Conservation (phyloP, 2,113 vertebrate genomes). For the Tinamus guttatus region DNA sequence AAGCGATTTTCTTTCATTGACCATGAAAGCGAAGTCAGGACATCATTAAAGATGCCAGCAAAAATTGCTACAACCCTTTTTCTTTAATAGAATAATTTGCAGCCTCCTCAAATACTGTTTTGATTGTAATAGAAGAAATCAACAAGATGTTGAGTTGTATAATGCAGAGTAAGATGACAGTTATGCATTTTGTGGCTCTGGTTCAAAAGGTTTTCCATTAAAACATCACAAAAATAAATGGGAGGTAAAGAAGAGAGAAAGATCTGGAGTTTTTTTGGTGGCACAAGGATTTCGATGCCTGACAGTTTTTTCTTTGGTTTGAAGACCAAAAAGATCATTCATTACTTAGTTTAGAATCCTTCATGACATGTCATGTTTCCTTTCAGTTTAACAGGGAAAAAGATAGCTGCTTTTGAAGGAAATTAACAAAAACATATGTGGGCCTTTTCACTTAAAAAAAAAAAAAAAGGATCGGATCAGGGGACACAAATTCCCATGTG, state of each 20-base stretch:
- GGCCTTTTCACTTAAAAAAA: neutral
- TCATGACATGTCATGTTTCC: neutral
- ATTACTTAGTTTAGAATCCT: neutral
- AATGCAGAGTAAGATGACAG: neutral
- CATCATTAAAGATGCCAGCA: constrained; percentile 21
- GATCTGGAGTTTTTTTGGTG: neutral
- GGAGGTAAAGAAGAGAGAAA: neutral
- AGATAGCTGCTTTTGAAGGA: constrained; percentile 24
- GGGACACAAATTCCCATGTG: neutral
- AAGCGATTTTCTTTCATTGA: constrained; percentile 55
- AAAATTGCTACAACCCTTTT: neutral
- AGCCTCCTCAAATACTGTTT: neutral
- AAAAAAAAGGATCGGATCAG: neutral
- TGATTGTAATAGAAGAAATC: constrained; percentile 7
- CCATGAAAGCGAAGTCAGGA: constrained; percentile 12
- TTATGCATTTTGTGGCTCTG: neutral
- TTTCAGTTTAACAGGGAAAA: constrained; percentile 20
- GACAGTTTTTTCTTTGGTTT: neutral
- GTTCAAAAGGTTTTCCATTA: constrained; percentile 28
- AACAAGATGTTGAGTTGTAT: neutral
- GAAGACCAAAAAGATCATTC: neutral
- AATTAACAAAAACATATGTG: constrained; percentile 21
- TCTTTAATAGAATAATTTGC: neutral
- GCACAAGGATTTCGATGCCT: neutral
- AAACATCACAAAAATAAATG: neutral